Evolutionary conservation across 2,113 vertebrate species (phyloP), one percentile per base, ranked within the genome.

Genomic region (Microtus richardsoni): DNA sequence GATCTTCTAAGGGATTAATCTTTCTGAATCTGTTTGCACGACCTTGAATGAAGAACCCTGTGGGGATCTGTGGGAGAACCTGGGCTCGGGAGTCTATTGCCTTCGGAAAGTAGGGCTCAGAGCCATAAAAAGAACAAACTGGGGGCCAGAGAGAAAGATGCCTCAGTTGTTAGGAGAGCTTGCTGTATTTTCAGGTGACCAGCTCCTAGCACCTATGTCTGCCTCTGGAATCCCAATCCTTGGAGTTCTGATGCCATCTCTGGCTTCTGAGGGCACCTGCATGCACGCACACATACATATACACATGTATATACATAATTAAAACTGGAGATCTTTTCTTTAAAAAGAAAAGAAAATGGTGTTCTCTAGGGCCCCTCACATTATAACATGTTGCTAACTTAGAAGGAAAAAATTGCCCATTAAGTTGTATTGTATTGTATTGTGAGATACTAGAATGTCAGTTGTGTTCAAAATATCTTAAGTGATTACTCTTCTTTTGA

Each of bases 401-500:
- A 85, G 39, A 41, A 87, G 52, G 70, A 39, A 39, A 39, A 90
- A 60, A 91, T 73, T 94, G 4, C 0, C 7, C n/a, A 36, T 79
- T 94, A 6, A 7, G 36, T 30, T 95, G 64, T 71, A 90, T 44
- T 68, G 64, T 71, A 90, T 44, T 68, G 4, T 89, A 16, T 75
- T 93, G 47, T 41, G 62, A 71, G 60, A 64, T 85, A 73, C 1
- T 36, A 58, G 74, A 1, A 16, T 75, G 16, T 86, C 60, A 19
- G 8, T 26, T 86, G 19, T 90, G 39, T 82, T 92, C 71, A 85
- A 28, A 94, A 16, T 95, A 66, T 64, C 30, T 91, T 88, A 73
- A 39, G 66, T 71, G 13, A 36, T 54, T 71, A 39, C 41, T 88
- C 66, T 54, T 39, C 16, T 16, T 54, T 88, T 60, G 70, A 58